phyloP scores from a whole-genome alignment of 1,140 invertebrate genomes.

The Neoseiulus cucumeris region DNA sequence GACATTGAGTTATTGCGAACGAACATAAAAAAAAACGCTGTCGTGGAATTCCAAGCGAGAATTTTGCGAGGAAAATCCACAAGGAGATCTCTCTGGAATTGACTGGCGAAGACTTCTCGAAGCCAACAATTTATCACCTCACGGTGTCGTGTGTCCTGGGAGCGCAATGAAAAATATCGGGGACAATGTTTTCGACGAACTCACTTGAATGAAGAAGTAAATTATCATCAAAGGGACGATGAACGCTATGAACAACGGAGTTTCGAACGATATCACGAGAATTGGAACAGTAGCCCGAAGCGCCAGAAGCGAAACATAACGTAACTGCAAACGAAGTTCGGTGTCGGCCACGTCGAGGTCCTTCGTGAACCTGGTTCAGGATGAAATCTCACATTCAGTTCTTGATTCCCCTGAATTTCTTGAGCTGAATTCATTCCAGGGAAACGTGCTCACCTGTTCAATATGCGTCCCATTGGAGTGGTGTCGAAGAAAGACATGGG shows the following conservation, averaged over 20 bases:
- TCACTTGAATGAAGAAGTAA: constrained; percentile 28
- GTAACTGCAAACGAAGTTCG: constrained; percentile 23
- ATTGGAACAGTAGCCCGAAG: constrained; percentile 22
- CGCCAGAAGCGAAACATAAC: constrained; percentile 22
- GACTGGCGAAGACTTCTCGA: too few relatives aligned
- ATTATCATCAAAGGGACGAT: constrained; percentile 26
- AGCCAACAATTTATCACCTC: too few relatives aligned
- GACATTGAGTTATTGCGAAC: too few relatives aligned
- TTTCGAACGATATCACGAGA: constrained; percentile 25
- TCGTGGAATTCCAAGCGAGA: too few relatives aligned
- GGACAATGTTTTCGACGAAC: background rate
- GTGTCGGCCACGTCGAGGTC: constrained; percentile 25
- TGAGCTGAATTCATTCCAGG: too few relatives aligned
- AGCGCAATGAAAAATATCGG: too few relatives aligned
- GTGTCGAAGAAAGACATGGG: constrained; percentile 40
- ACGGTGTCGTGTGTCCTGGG: too few relatives aligned
- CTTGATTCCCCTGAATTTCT: too few relatives aligned
- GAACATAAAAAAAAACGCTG: too few relatives aligned
- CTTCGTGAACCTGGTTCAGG: constrained; percentile 19
- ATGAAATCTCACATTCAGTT: too few relatives aligned
- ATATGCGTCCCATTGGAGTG: constrained; percentile 44
- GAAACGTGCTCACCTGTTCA: constrained; percentile 76
- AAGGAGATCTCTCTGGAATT: too few relatives aligned
- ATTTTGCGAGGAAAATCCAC: too few relatives aligned
- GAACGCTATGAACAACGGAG: constrained; percentile 24